Base-by-base conservation (phyloP, 2,888 invertebrate genomes). In the Sinohyriopsis cumingii region DNA sequence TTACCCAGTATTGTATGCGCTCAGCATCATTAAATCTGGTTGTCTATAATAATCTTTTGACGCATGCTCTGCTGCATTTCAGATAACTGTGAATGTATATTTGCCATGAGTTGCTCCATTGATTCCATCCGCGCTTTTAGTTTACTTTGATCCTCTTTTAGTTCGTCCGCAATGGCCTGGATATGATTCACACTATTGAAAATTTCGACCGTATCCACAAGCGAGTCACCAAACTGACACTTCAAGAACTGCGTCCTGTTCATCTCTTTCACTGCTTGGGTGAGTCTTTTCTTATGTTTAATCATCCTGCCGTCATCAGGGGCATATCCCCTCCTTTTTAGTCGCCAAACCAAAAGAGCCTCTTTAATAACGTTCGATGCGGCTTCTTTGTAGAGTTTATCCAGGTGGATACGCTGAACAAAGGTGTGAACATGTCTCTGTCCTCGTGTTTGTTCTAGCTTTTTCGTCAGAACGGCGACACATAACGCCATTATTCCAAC, bases 401-500 rank as follows among this genome's bases (percentile, higher is more conserved):
- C 83, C 72, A 81, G 72, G 25, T 80, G 76, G 33, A 85, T 81
- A 67, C 81, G 82, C 70, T 82, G 81, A 12, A 85, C 82, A 71
- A 85, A 85, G 5, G 82, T 84, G 67, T 85, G 84, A 5, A 84
- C 84, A 67, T 82, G 84, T 70, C 79, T 83, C 64, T 86, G 84
- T 18, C 83, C 78, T 25, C 86, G 73, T 9, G 83, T 79, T 63
- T 85, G 86, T 70, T 86, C 84, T n/a, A 86, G 75, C 74, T 86
- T 86, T 66, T 81, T 77, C 15, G 86, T 82, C 55, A 86, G 76
- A 28, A 86, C 86, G 4, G 86, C 86, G 4, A 86, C 84, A 63
- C 82, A 81, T 7, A 86, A 75, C 3, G 86, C 86, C 82, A 83
- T 86, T 12, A 82, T 82, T 20, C 86, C 86, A 22, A 85, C 86